Evolutionary conservation across 2,113 vertebrate species (phyloP).

Genomic region (Colistium nudipinnis): DNA sequence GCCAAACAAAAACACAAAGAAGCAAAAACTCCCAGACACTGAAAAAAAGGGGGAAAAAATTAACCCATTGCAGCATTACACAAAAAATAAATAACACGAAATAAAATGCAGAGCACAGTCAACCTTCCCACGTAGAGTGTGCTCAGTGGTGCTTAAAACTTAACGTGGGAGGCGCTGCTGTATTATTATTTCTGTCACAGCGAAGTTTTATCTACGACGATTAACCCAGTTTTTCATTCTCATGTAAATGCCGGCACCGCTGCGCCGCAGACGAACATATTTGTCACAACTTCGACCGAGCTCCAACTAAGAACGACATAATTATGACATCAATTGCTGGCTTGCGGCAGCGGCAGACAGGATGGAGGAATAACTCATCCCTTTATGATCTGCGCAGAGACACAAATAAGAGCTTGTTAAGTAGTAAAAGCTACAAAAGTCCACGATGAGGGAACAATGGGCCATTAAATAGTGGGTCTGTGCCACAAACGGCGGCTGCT

Average conservation of each 20-base stretch:
- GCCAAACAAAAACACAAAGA: not conserved
- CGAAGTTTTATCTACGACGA: not conserved
- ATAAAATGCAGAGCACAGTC: not conserved
- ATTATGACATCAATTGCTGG: constrained; percentile 5
- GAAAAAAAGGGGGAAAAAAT: no score
- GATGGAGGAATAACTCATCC: constrained; percentile 12
- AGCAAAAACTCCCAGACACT: not conserved
- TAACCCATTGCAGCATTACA: not conserved
- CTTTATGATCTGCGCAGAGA: constrained; percentile 42
- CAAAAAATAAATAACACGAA: not conserved
- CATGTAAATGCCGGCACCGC: not conserved
- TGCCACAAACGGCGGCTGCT: constrained; percentile 64
- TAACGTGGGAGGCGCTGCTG: not conserved
- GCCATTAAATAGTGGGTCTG: constrained; percentile 76
- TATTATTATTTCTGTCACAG: not conserved
- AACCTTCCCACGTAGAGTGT: no score
- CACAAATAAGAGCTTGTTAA: constrained; percentile 64
- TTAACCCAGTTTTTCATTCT: constrained; percentile 22
- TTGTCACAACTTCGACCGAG: constrained; percentile 23
- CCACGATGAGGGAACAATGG: constrained; percentile 80
- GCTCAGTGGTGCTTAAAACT: constrained; percentile 41
- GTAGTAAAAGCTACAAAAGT: constrained; percentile 66
- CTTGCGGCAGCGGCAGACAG: not conserved
- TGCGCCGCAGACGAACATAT: not conserved
- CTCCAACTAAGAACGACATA: not conserved